Conservation (phyloP, 2,888 invertebrate species). For the Cosmia trapezina region DNA sequence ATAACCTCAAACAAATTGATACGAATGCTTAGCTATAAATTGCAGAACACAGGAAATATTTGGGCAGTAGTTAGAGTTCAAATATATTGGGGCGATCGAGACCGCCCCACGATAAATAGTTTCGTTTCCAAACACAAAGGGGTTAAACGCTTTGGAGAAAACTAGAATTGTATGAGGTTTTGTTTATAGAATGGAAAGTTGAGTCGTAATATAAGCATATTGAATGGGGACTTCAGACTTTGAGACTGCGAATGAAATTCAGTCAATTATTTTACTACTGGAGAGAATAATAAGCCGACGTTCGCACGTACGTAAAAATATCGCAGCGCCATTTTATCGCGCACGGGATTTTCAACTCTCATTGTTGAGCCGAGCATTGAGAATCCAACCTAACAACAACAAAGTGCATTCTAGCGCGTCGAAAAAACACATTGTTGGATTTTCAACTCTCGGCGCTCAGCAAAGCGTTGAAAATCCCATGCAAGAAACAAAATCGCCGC, state of each 20-base stretch:
- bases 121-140: slow-evolving; percentile 72
- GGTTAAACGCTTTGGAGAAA: slow-evolving; percentile 56
- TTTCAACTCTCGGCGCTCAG: too few relatives aligned
- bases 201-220: slow-evolving; percentile 25
- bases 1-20: slow-evolving; percentile 77
- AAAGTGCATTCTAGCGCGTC: too few relatives aligned
- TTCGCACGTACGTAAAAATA: too few relatives aligned
- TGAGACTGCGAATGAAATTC: slow-evolving; percentile 3
- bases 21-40: slow-evolving; percentile 77
- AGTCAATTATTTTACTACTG: background rate
- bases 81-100: slow-evolving; percentile 66
- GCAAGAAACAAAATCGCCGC: too few relatives aligned
- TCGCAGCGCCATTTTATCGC: too few relatives aligned
- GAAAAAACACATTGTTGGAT: too few relatives aligned
- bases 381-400: too few relatives aligned
- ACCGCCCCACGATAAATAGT: slow-evolving; percentile 75
- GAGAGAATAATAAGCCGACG: too few relatives aligned
- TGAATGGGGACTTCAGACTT: slow-evolving; percentile 6
- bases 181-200: slow-evolving; percentile 27
- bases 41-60: slow-evolving; percentile 66
- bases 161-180: slow-evolving; percentile 54
- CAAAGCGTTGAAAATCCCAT: too few relatives aligned
- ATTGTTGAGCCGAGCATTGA: too few relatives aligned
- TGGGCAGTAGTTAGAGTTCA: slow-evolving; percentile 60
- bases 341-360: too few relatives aligned